Conservation (phyloP, 2,888 invertebrate species). For the Syritta pipiens region DNA sequence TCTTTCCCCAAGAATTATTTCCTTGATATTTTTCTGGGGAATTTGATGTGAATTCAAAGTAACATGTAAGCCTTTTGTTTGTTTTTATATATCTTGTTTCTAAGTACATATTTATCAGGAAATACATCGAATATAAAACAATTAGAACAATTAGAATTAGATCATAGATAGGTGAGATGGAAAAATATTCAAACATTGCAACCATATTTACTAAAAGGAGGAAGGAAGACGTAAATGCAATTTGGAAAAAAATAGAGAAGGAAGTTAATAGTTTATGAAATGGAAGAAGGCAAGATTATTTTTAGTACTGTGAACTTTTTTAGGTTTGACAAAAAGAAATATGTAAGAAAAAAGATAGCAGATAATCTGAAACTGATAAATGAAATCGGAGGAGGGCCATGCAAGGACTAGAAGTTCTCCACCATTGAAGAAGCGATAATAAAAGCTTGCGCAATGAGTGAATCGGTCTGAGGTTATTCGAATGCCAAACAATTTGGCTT, state of each 20-base stretch:
- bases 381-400: constrained; percentile 5
- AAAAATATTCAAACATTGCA: no score
- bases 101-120: no score
- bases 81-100: no score
- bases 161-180: no score
- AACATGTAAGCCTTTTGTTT: no score
- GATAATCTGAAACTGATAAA: constrained; percentile 2
- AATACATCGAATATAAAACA: no score
- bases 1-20: no score
- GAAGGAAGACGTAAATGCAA: background rate
- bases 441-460: background rate
- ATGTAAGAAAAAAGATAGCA: no score
- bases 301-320: background rate
- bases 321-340: background rate
- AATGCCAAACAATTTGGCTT: constrained; percentile 10
- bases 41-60: no score
- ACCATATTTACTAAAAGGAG: no score
- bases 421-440: constrained; percentile 12
- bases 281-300: constrained; percentile 12
- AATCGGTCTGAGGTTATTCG: constrained; percentile 3
- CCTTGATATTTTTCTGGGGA: no score
- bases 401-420: constrained; percentile 5
- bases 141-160: no score
- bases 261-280: background rate
- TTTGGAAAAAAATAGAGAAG: constrained; percentile 17